Base-by-base conservation (phyloP, 2,113 vertebrate genomes). In the Tenebrosternarchus preto region DNA sequence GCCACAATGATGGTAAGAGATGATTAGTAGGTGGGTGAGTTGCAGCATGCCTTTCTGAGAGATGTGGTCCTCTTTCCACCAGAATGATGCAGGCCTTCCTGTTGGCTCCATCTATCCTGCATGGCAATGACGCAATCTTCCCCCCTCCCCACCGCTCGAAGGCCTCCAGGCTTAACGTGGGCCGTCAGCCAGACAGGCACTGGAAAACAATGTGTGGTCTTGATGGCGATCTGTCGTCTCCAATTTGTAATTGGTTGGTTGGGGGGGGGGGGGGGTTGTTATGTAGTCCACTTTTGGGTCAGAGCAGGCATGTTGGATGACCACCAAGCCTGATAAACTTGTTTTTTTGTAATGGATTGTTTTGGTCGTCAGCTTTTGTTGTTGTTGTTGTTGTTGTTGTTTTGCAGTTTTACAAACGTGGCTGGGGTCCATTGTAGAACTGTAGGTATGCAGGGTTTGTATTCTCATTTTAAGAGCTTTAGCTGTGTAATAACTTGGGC, bases 331-430 rank as follows among this genome's bases (percentile, higher is more conserved):
- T 27, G 60, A 71, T 36, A 29, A 55, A 63, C 36, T 25, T 61
- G 27, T 61, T 82, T 61, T 82, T 61, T 39, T 50, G 61, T 36
- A 39, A n/a, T 24, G 24, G 24, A 43, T 77, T 77, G 80, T 77
- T 82, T 72, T 71, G 57, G 46, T 64, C 31, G 77, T 72, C 56
- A 61, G n/a, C 36, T 81, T 76, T n/a, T n/a, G n/a, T n/a, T n/a
- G n/a, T n/a, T n/a, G n/a, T n/a, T 69, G 73, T 76, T 29, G 24
- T 24, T 80, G 73, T 46, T 39, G 53, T 55, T 39, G 25, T 36
- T 61, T 56, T 67, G 29, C 50, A 36, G 39, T 73, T 64, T 27
- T 66, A 66, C 43, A 15, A 50, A 50, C 43, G 11, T 50, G 43
- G 43, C 43, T 50, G 43, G 43, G 12, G 1, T 50, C 43, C 43